Base-by-base conservation (phyloP, 2,888 invertebrate species). In the Drosophila recens region DNA sequence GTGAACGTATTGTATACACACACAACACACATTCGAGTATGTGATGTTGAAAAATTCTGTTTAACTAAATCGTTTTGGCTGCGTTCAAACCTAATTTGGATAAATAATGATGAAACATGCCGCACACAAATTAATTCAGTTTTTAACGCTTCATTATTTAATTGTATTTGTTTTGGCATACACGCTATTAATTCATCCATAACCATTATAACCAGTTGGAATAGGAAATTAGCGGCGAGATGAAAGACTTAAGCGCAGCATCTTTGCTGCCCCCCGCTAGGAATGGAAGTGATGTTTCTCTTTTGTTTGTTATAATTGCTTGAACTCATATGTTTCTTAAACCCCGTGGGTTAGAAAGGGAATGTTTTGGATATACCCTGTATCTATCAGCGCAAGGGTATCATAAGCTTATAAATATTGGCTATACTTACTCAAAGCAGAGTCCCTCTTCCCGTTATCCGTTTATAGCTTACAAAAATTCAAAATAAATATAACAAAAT, bases 111-210 rank as follows among this genome's bases (percentile, higher is more conserved):
- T 79, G 75, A 79, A 79, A 79, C 75, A 74, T 54, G 75, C 79
- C 79, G 79, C 82, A 68, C 75, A 66, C 51, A 79, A 74, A 79
- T 82, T 86, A 85, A 88, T 88, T 86, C 73, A 71, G 69, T 71
- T 85, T 82, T 87, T 85, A 88, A 82, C 88, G 79, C 79, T 79
- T 79, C 79, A 79, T 79, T 88, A 76, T 82, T 82, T 82, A 82
- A 82, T 88, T 82, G 82, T 82, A 88, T 82, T 82, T 82, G 88
- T 88, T 82, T 82, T 76, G 73, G 88, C 81, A 80, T 77, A 72
- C 71, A 79, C 65, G 66, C 79, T 80, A 81, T 75, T 74, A 79
- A 70, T 75, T 79, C 76, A 82, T 79, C 83, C 72, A 82, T 79
- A 82, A 75, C 72, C 76, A 82, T 82, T 83, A 69, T 83, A 87